Evolutionary conservation across 1,140 invertebrate genomes (phyloP).

Genomic region (Pseudomyrmex flavicornis): DNA sequence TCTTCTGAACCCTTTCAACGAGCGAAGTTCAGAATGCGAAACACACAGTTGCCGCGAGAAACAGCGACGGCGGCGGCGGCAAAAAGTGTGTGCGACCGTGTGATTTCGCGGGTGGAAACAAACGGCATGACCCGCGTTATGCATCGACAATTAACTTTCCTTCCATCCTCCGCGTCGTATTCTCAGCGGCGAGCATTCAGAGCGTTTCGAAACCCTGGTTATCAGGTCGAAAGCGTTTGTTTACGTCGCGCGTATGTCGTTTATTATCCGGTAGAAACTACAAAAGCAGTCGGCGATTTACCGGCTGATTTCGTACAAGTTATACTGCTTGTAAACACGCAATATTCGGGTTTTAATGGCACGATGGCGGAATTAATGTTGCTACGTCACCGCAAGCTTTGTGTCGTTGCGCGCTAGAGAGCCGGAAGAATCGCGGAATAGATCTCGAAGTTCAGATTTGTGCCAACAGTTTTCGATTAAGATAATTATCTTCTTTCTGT

Average conservation of each 20-base stretch:
- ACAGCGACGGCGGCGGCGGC: neutral
- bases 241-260: conserved; percentile 28
- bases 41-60: neutral
- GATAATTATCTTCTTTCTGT: no score
- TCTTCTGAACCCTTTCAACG: conserved; percentile 34
- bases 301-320: conserved; percentile 34
- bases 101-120: neutral
- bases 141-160: conserved; percentile 56
- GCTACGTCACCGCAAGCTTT: neutral
- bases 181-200: neutral
- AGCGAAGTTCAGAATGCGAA: conserved; percentile 45
- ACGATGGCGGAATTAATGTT: neutral
- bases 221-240: conserved; percentile 21
- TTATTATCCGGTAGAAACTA: conserved; percentile 25
- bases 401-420: neutral
- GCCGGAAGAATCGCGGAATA: neutral
- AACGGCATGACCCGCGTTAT: conserved; percentile 15
- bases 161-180: neutral
- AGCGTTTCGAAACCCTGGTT: neutral
- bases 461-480: no score
- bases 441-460: neutral
- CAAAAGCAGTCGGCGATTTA: conserved; percentile 26
- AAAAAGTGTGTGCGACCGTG: conserved; percentile 20
- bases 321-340: conserved; percentile 42
- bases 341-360: conserved; percentile 38